A percentile compares a stretch with the other conserved stretches of the same genome.
phyloP scores from a whole-genome alignment of 1,140 invertebrate genomes.

The Cotesia typhae region DNA sequence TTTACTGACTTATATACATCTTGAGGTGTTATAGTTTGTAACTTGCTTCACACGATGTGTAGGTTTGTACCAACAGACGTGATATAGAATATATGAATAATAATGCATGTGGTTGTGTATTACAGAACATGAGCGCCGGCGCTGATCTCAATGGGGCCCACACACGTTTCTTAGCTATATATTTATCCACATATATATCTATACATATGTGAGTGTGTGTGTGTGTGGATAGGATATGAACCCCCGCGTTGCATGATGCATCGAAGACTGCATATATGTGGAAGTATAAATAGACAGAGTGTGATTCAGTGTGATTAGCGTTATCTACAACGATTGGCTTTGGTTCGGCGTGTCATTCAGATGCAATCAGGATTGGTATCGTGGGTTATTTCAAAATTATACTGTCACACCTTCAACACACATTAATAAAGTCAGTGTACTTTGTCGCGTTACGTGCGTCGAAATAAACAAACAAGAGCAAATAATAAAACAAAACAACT shows the following conservation, averaged over 20 bases:
- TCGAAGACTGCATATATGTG: constrained; percentile 46
- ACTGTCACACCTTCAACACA: constrained; percentile 35
- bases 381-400: constrained; percentile 47
- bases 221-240: background rate
- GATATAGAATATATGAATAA: constrained; percentile 67
- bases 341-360: constrained; percentile 38
- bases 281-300: constrained; percentile 24
- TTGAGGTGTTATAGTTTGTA: constrained; percentile 47
- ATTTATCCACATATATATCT: constrained; percentile 17
- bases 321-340: constrained; percentile 61
- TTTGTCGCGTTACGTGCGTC: background rate
- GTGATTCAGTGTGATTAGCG: constrained; percentile 63
- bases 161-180: constrained; percentile 34
- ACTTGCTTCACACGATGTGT: constrained; percentile 42
- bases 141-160: constrained; percentile 37
- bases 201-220: constrained; percentile 19
- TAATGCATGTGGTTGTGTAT: constrained; percentile 54
- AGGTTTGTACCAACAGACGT: constrained; percentile 60
- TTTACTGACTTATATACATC: constrained; percentile 47
- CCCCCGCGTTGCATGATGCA: constrained; percentile 50
- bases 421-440: background rate
- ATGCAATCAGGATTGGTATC: constrained; percentile 25
- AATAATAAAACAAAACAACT: no score
- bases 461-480: no score
- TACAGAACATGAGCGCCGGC: constrained; percentile 42